Conservation (phyloP, 2,888 invertebrate species). For the Drosophila quasianomalipes region DNA sequence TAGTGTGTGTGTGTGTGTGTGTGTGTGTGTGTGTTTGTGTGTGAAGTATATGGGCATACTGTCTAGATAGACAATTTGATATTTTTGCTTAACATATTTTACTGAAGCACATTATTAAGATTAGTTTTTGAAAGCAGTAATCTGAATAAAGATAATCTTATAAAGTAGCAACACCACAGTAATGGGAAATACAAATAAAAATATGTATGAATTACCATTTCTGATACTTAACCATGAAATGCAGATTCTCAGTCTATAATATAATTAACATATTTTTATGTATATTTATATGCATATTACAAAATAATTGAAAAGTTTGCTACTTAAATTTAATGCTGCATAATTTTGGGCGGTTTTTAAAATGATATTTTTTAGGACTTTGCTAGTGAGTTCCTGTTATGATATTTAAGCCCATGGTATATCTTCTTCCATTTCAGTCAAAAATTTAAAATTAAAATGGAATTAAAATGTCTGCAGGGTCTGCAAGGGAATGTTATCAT, state of each 20-base stretch:
- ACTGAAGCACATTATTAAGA: conserved; percentile 1
- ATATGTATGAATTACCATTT: background rate
- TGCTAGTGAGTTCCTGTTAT: background rate
- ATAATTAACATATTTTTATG: background rate
- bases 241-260: background rate
- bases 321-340: background rate
- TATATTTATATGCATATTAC: background rate
- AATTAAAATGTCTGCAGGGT: background rate
- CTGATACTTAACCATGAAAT: background rate
- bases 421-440: background rate
- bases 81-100: conserved; percentile 9
- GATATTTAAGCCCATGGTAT: background rate
- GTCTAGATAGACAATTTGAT: conserved; percentile 8
- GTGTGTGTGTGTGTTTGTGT: background rate
- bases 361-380: background rate
- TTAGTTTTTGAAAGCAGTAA: conserved; percentile 3
- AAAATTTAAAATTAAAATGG: background rate
- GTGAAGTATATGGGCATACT: background rate
- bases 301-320: background rate
- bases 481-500: background rate
- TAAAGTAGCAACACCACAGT: background rate
- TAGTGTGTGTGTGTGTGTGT: background rate
- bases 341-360: background rate
- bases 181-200: background rate
- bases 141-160: conserved; percentile 2